phyloP scores from a whole-genome alignment of 2,888 invertebrate genomes.

The Panzeria rudis region DNA sequence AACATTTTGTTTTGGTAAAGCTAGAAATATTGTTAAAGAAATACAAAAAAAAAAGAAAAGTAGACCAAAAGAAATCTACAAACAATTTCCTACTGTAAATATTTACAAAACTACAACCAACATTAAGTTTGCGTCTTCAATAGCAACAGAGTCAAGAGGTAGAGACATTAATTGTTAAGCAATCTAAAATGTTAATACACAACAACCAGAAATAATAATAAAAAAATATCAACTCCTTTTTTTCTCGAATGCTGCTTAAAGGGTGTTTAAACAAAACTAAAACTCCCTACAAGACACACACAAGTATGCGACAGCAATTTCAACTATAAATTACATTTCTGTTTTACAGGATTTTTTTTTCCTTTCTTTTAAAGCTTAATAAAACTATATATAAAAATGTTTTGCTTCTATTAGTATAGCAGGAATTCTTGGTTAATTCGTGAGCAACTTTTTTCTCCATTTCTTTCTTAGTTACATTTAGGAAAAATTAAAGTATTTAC shows the following conservation, averaged over 20 bases:
- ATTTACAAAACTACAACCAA: constrained; percentile 35
- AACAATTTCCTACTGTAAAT: constrained; percentile 32
- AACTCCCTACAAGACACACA: constrained; percentile 17
- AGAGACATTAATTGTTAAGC: constrained; percentile 64
- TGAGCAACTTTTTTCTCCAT: not conserved
- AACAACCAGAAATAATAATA: constrained; percentile 1
- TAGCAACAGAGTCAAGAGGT: constrained; percentile 24
- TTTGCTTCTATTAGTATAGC: not conserved
- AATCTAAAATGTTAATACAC: constrained; percentile 45
- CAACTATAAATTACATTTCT: constrained; percentile 65
- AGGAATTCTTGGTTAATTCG: not conserved
- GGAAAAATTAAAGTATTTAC: constrained; percentile 54
- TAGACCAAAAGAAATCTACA: constrained; percentile 6
- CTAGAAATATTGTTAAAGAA: not conserved
- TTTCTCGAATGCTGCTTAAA: not conserved
- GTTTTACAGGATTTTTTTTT: constrained; percentile 24
- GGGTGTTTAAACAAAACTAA: constrained; percentile 24
- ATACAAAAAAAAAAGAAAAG: not conserved
- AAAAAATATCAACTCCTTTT: constrained; percentile 11
- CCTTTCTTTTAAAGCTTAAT: not conserved
- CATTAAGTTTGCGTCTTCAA: constrained; percentile 18
- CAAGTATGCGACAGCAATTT: constrained; percentile 60
- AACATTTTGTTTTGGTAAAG: constrained; percentile 11
- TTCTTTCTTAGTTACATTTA: not conserved
- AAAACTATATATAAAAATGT: constrained; percentile 2